Evolutionary conservation across 2,888 invertebrate species (phyloP), one percentile per base, ranked within the genome.

Genomic region (Notodonta dromedarius): DNA sequence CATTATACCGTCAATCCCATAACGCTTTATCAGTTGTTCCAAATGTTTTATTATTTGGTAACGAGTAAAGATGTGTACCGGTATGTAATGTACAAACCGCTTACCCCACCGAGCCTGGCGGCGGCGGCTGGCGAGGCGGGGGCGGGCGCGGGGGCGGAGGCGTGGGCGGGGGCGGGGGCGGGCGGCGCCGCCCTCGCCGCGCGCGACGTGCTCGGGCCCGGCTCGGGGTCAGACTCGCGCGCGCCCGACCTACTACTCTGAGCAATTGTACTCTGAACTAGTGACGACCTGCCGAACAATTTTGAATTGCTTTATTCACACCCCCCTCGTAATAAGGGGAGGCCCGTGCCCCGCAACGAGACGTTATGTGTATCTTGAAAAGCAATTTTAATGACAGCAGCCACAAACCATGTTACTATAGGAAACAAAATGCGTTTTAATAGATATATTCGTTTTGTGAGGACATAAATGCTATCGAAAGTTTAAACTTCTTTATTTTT

Each of bases 171-270:
- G 65, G 67, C 58, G 32, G 63, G 58, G 44, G 57, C 57, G 56
- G 63, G 61, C 65, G 42, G 55, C 52, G 32, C 56, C 44, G 40
- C 54, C 65, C 46, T 12, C 50, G 53, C 46, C 52, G 63, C 65
- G 54, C 70, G 77, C 66, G 80, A 63, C 51, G 73, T 67, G 61
- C 76, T 77, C 57, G 79, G 76, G 32, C 73, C 78, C 57, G 72
- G 60, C 61, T 64, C 77, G 52, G 69, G 71, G 42, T 69, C 76
- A 16, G 70, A 58, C 59, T 63, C 70, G 51, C 39, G 56, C 13
- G 62, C 74, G 44, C 59, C 66, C 40, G 58, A 67, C 16, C 70
- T 70, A 60, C 59, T 61, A 56, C 24, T 24, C 24, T 16, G 16
- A 16, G 16, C 24, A 16, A 24, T 11, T 35, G 35, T 35, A 35